Base-by-base conservation (phyloP, 1,140 invertebrate genomes). In the Drosophila erecta region DNA sequence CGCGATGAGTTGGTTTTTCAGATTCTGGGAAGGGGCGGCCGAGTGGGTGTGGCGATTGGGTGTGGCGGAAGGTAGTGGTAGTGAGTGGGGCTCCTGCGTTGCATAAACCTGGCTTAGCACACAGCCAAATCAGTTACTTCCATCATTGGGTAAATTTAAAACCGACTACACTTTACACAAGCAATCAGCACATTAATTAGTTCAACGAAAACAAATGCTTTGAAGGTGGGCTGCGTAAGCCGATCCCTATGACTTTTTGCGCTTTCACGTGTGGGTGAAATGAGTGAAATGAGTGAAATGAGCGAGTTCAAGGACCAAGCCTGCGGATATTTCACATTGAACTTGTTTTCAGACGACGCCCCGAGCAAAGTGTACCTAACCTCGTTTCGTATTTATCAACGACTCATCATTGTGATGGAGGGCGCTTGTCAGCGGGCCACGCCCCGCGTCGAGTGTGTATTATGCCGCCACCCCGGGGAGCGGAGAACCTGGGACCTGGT, bases 341-440 rank as follows among this genome's bases (percentile, higher is more conserved):
- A 64, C 60, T 64, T 64, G 60, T 56, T 27, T 24, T 33, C 58
- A 17, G 3, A 33, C 30, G 33, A 38, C 49, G 47, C 33, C 49
- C 15, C 58, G 1, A 1, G 35, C 33, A 24, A 4, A 8, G 64
- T 65, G 64, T 65, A 44, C 60, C 41, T 65, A 69, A 46, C 46
- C 69, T 53, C 47, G 40, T 53, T 76, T 47, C 40, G 40, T 50
- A 66, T 70, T 77, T 76, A 70, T 56, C 43, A 62, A 70, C 65
- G 75, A 70, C 74, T 71, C 75, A 77, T 78, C 75, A 77, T 77
- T 57, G 41, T 62, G 50, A 69, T 59, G 55, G 43, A 76, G 51
- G 61, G 49, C 37, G 41, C 58, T 71, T 75, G 73, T 76, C 73
- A 76, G 47, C 72, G 43, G 41, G 49, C 53, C 72, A 37, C 33